Base-by-base conservation (phyloP, 1,140 invertebrate genomes). In the Zaprionus gabonicus region DNA sequence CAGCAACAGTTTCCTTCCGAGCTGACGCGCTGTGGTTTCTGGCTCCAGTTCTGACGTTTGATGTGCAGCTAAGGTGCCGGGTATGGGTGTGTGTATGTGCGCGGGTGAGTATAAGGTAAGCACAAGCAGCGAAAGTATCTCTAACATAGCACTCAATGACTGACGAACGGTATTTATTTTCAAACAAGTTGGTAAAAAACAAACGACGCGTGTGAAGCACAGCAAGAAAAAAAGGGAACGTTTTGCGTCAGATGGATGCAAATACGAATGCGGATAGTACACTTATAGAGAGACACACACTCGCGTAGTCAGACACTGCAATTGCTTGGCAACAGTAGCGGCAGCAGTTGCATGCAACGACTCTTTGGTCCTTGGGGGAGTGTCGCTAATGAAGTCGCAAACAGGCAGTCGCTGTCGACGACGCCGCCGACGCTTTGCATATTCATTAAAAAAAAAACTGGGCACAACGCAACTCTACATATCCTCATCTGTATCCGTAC, bases 381-480 rank as follows among this genome's bases (percentile, higher is more conserved):
- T 90, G 85, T 81, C 87, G 87, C 83, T 87, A 91, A 87, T 91
- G 87, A 87, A 91, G 87, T 84, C 82, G 87, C 83, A 83, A 87
- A 91, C 80, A 87, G 87, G 66, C 78, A 80, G 78, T 58, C 44
- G 55, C 49, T 63, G 60, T 66, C 57, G 58, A 71, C 72, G 69
- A 25, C 28, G 56, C 51, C 72, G 69, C 25, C 28, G 44, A 46
- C 57, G 71, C 71, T 77, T 77, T 77, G 75, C 75, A 77, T 77
- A 73, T 77, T 73, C 71, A 73, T 77, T 73, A 73, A 49, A 80
- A 83, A 79, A 85, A 81, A 81, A 23, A 23, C 72, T 46, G 15
- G 34, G 2, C 51, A 53, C 34, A 69, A 74, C 49, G 71, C 58
- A 60, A 63, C 76, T 74, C 64, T 64, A 67, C 53, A 51, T 56